phyloP scores from a whole-genome alignment of 2,113 vertebrate species.

The Caracal caracal region DNA sequence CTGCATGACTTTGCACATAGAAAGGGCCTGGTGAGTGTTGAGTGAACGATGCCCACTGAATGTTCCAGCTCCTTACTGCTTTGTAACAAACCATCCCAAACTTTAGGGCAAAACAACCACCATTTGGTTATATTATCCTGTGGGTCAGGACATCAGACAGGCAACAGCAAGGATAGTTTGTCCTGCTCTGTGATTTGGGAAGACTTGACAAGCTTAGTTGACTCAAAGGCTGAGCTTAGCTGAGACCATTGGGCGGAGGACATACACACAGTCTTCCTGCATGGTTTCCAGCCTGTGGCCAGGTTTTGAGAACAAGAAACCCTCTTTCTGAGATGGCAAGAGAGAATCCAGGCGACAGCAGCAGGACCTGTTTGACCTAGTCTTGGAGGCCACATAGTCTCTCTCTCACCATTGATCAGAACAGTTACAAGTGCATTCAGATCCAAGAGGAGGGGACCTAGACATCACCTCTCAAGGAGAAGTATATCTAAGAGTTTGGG shows the following conservation, averaged over 20 bases:
- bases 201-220: background rate
- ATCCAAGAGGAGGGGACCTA: background rate
- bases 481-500: background rate
- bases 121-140: background rate
- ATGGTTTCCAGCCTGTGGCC: accelerated
- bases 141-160: background rate
- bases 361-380: background rate
- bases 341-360: background rate
- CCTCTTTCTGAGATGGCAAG: background rate
- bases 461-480: background rate
- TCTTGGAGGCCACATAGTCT: background rate
- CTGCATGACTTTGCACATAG: background rate
- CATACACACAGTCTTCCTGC: background rate
- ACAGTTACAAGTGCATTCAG: background rate
- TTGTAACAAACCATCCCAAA: background rate
- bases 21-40: background rate
- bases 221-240: background rate
- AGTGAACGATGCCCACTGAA: background rate
- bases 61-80: background rate
- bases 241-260: background rate
- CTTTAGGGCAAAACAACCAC: background rate
- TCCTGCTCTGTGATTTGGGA: background rate
- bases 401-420: background rate
- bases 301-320: background rate
- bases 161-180: background rate